Percentiles rank a stretch among this genome's conserved stretches.
Conservation (phyloP, 2,113 vertebrate species). For the Syngnathoides biaculeatus region DNA sequence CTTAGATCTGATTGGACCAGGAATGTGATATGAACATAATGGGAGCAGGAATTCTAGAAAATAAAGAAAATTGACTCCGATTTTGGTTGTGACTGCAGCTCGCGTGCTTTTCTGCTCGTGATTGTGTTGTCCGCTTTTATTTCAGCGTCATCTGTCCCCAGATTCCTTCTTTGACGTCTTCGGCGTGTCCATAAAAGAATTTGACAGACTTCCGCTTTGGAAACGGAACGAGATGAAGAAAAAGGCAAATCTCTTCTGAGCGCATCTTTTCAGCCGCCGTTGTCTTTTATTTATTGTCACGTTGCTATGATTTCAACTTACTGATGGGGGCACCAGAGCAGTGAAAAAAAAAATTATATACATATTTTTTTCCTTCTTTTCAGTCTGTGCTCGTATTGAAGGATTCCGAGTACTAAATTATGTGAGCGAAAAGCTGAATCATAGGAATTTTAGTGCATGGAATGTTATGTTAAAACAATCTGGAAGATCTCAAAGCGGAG, state of each 20-base stretch:
- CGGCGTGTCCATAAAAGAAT: conserved; percentile 89
- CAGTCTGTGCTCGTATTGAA: neutral
- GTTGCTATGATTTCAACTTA: neutral
- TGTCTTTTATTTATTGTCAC: conserved; percentile 11
- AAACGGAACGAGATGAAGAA: conserved; percentile 97
- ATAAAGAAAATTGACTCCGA: too few relatives aligned
- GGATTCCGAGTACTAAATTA: neutral
- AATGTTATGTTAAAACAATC: neutral
- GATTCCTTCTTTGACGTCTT: conserved; percentile 89
- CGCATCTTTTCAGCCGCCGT: neutral
- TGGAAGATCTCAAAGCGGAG: neutral
- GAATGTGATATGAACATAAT: too few relatives aligned
- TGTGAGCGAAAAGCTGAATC: conserved; percentile 5
- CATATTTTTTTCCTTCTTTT: neutral
- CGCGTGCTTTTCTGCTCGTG: neutral
- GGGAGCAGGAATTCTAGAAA: too few relatives aligned
- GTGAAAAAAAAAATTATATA: neutral
- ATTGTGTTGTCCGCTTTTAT: neutral
- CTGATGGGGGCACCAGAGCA: conserved; percentile 3
- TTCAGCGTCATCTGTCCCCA: conserved; percentile 87
- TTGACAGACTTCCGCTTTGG: conserved; percentile 93
- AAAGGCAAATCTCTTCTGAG: conserved; percentile 88
- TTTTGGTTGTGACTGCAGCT: too few relatives aligned
- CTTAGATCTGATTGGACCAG: too few relatives aligned
- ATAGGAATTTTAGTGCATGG: neutral